Evolutionary conservation across 1,140 invertebrate genomes (phyloP), one percentile per base, ranked within the genome.

Genomic region (Charaxes varanes): DNA sequence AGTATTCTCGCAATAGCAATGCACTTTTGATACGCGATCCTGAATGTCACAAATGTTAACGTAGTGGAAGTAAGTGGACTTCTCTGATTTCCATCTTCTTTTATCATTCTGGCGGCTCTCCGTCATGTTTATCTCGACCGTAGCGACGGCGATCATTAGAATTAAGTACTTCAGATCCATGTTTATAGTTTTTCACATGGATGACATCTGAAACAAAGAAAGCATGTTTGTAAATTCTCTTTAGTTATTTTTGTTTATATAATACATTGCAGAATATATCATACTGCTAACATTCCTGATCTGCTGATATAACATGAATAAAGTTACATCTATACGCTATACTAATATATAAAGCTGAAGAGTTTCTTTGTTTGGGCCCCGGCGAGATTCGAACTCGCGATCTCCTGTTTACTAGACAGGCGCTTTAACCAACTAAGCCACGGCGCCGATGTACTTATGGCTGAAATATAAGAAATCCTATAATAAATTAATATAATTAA

Each of bases 401-500:
- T 87, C 86, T 88, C 85, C 86, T 88, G 86, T 87, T 87, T 87
- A 87, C 87, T 88, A 88, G 87, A 87, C 86, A 88, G 87, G 86
- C 86, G 86, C 86, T 88, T 87, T 87, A 87, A 87, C 86, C 86
- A 87, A 87, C 87, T 88, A 87, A 87, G 86, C 87, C 87, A 87
- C 86, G 85, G 87, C 86, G 87, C 86, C 86, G 54, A 47, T 48
- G 44, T n/a, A n/a, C n/a, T n/a, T n/a, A n/a, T n/a, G n/a, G n/a
- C n/a, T n/a, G n/a, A n/a, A n/a, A n/a, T n/a, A n/a, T n/a, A n/a
- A n/a, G n/a, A n/a, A n/a, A n/a, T n/a, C n/a, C n/a, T n/a, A n/a
- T n/a, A n/a, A n/a, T n/a, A n/a, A n/a, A n/a, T n/a, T n/a, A n/a
- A n/a, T n/a, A n/a, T n/a, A n/a, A n/a, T n/a, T n/a, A n/a, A n/a